phyloP scores from a whole-genome alignment of 2,888 invertebrate genomes.

The Thymelicus sylvestris region DNA sequence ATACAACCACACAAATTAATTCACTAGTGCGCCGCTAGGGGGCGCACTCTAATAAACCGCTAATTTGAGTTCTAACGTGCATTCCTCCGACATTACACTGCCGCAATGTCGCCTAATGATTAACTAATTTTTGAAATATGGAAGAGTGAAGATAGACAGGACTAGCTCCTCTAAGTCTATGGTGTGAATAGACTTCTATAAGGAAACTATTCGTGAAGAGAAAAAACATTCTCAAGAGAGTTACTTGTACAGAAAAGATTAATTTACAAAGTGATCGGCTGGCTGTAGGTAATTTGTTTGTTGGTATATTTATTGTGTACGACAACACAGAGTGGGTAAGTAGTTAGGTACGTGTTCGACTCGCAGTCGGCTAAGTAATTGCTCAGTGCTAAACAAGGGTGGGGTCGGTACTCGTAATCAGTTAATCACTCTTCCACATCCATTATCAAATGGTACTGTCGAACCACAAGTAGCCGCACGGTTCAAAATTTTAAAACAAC shows the following conservation, averaged over 20 bases:
- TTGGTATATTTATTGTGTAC: constrained; percentile 40
- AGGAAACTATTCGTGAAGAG: constrained; percentile 39
- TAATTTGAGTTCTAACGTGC: constrained; percentile 73
- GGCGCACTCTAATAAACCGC: constrained; percentile 60
- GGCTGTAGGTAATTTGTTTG: constrained; percentile 34
- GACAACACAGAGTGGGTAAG: constrained; percentile 43
- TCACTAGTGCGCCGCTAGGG: constrained; percentile 71
- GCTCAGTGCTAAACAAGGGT: constrained; percentile 53
- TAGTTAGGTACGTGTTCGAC: constrained; percentile 39
- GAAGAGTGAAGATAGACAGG: constrained; percentile 80
- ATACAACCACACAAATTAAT: constrained; percentile 70
- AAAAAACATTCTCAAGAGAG: constrained; percentile 47
- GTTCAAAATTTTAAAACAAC: constrained; percentile 51
- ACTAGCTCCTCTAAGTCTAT: constrained; percentile 68
- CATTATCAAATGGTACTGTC: constrained; percentile 68
- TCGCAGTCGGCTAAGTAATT: constrained; percentile 48
- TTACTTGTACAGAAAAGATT: constrained; percentile 41
- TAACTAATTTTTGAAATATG: constrained; percentile 70
- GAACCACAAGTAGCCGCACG: constrained; percentile 74
- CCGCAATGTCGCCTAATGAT: constrained; percentile 46
- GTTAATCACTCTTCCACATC: constrained; percentile 85
- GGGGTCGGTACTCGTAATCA: constrained; percentile 61
- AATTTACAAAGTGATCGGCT: constrained; percentile 31
- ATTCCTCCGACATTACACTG: constrained; percentile 62
- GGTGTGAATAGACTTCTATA: constrained; percentile 55